Evolutionary conservation across 2,797 vertebrate species (phyloP).

Genomic region (Rhabdomys pumilio): DNA sequence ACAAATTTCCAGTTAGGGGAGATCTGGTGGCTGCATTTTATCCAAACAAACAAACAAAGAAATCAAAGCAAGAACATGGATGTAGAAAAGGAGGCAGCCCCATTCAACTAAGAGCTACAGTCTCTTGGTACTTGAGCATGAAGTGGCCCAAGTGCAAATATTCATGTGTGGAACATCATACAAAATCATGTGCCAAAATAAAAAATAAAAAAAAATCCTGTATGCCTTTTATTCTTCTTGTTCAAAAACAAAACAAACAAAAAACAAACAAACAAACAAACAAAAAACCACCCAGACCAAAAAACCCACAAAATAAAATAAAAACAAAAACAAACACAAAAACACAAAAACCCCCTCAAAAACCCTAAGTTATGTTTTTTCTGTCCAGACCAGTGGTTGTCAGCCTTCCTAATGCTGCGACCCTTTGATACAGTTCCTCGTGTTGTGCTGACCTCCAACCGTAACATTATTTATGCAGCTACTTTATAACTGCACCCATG

Average conservation of each 20-base stretch:
- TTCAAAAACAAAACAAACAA: background rate
- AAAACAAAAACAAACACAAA: too few relatives aligned
- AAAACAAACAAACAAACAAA: too few relatives aligned
- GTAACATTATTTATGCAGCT: background rate
- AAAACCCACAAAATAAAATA: too few relatives aligned
- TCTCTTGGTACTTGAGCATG: background rate
- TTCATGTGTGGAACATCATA: background rate
- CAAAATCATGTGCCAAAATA: background rate
- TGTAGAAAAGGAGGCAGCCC: background rate
- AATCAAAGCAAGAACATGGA: background rate
- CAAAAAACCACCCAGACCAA: too few relatives aligned
- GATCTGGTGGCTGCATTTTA: background rate
- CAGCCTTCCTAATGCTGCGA: background rate
- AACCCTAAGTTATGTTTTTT: background rate
- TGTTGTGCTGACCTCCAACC: background rate
- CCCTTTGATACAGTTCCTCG: background rate
- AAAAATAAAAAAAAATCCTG: background rate
- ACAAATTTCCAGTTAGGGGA: conserved; percentile 11
- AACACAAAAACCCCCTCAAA: too few relatives aligned
- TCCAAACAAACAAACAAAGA: background rate
- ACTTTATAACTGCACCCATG: background rate
- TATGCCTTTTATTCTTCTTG: background rate
- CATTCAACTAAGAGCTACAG: background rate
- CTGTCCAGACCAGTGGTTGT: background rate
- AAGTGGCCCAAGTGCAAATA: background rate